A percentile compares a stretch with the other conserved stretches of the same genome.
Evolutionary conservation across 2,113 vertebrate genomes (phyloP).

Genomic region (Caretta caretta): DNA sequence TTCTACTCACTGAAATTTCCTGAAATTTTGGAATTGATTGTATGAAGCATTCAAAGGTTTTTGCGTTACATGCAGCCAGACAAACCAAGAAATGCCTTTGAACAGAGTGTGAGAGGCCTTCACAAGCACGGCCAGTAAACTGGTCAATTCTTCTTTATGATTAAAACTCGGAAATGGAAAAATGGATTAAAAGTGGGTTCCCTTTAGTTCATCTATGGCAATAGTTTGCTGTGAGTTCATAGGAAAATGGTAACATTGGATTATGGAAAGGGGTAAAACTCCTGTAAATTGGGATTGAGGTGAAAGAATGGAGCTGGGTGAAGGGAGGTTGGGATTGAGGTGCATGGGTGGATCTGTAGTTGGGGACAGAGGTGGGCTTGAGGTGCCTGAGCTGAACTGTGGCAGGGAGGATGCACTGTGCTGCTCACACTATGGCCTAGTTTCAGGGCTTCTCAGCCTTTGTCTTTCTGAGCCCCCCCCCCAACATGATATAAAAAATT

Average conservation of each 20-base stretch:
- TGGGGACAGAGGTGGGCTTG: accelerated
- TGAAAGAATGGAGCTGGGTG: neutral
- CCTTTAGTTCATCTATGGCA: neutral
- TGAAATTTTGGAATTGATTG: too few species aligned
- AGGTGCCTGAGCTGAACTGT: neutral
- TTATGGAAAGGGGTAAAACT: conserved; percentile 13
- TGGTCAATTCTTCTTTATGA: neutral
- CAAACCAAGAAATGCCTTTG: too few species aligned
- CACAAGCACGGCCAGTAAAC: too few species aligned
- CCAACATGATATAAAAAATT: too few species aligned
- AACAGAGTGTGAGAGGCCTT: too few species aligned
- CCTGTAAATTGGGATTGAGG: neutral
- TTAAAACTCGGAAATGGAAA: conserved; percentile 28
- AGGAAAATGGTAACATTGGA: neutral
- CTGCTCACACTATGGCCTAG: neutral
- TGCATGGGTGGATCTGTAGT: neutral
- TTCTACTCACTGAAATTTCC: too few species aligned
- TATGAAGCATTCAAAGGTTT: too few species aligned
- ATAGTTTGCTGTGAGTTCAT: neutral
- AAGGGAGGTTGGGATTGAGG: accelerated
- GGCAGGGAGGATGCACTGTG: neutral
- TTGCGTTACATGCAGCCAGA: too few species aligned
- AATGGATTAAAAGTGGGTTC: neutral
- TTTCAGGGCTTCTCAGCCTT: too few species aligned
- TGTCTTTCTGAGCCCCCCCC: too few species aligned